These are phyloP conservation scores for Procambarus virginalis DNA, from an alignment of 1,140 invertebrate species.

Conservation along the genomic window DNA sequence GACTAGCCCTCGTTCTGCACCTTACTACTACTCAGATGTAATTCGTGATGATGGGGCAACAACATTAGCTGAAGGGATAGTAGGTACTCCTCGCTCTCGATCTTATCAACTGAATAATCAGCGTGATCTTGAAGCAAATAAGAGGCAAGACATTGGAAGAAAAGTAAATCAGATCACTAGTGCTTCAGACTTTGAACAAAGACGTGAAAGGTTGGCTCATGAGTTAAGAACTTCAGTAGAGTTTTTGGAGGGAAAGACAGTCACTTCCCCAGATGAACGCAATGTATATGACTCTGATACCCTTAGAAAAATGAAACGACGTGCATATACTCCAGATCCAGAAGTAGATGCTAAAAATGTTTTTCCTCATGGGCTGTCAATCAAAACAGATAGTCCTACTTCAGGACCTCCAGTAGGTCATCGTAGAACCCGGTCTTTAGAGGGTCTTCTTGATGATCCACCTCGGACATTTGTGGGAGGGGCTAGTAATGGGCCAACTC, in stretches of 20 bases:
- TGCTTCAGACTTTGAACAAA: slow-evolving; percentile 59
- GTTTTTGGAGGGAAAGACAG: slow-evolving; percentile 70
- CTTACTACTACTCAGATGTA: slow-evolving; percentile 71
- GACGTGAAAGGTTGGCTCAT: slow-evolving; percentile 50
- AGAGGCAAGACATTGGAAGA: slow-evolving; percentile 83
- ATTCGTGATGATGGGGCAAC: slow-evolving; percentile 58
- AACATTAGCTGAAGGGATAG: slow-evolving; percentile 34
- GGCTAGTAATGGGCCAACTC: slow-evolving; percentile 23
- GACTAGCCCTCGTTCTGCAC: slow-evolving; percentile 70
- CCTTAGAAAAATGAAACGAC: slow-evolving; percentile 64
- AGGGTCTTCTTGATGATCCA: slow-evolving; percentile 80
- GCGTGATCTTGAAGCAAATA: slow-evolving; percentile 75
- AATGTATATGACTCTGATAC: slow-evolving; percentile 72
- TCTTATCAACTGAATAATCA: slow-evolving; percentile 71
- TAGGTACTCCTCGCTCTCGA: slow-evolving; percentile 57
- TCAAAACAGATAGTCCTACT: slow-evolving; percentile 59
- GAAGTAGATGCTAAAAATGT: slow-evolving; percentile 69
- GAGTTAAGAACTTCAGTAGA: slow-evolving; percentile 70
- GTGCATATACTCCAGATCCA: slow-evolving; percentile 62
- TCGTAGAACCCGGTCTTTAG: slow-evolving; percentile 77
- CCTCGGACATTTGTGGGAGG: slow-evolving; percentile 45
- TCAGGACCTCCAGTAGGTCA: slow-evolving; percentile 59
- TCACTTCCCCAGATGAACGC: slow-evolving; percentile 70
- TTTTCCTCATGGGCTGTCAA: slow-evolving; percentile 67
- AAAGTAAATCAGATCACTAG: slow-evolving; percentile 84